Evolutionary conservation across 2,113 vertebrate genomes (phyloP).

Genomic region (Numenius arquata): DNA sequence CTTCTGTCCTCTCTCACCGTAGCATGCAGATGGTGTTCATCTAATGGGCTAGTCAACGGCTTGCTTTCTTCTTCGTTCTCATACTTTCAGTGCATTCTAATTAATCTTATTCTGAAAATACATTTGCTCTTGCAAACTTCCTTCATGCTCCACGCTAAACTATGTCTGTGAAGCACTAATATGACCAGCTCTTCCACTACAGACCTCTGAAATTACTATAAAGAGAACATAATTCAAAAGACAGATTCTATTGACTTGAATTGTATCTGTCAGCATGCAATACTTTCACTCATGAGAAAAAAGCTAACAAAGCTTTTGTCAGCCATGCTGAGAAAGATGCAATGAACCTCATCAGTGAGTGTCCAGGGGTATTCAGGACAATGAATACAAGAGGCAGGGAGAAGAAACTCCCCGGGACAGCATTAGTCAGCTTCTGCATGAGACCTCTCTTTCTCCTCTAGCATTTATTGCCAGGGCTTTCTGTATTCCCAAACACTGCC

Average conservation of each 20-base stretch:
- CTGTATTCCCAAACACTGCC: background rate
- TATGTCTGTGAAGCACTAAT: background rate
- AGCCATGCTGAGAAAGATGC: background rate
- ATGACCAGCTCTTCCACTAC: background rate
- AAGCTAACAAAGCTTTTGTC: background rate
- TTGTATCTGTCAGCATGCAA: background rate
- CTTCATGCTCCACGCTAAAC: background rate
- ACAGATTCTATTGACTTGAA: background rate
- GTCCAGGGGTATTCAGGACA: background rate
- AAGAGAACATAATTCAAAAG: background rate
- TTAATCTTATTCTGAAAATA: background rate
- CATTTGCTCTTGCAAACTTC: background rate
- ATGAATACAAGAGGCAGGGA: background rate
- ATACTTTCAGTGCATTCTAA: background rate
- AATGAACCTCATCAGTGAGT: background rate
- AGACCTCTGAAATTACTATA: background rate
- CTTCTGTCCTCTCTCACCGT: fast-evolving
- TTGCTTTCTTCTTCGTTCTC: background rate
- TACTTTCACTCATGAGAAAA: background rate
- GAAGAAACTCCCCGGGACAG: background rate
- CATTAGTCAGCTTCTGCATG: background rate
- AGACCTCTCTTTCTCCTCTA: background rate
- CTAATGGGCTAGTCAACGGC: background rate
- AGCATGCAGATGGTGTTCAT: background rate
- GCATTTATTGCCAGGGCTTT: background rate